Percentiles rank a stretch among this genome's conserved stretches.
phyloP scores from a whole-genome alignment of 2,113 vertebrate genomes.

The Ailuropoda melanoleuca region DNA sequence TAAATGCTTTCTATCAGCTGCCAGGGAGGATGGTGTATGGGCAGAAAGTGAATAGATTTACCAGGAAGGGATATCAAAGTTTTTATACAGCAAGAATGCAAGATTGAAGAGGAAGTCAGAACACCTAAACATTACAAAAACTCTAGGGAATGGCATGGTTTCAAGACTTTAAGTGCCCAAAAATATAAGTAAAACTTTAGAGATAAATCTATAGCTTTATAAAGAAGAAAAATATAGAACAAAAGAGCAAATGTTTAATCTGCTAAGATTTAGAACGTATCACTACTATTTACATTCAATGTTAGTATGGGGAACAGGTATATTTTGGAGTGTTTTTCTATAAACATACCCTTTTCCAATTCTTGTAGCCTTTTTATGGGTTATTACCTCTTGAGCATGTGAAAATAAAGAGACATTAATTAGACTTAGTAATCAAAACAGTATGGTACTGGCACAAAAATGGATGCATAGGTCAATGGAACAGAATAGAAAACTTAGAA shows the following conservation, averaged over 20 bases:
- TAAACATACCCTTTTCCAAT: neutral
- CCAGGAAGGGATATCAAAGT: neutral
- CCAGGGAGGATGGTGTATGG: neutral
- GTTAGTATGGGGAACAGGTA: neutral
- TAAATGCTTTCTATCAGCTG: neutral
- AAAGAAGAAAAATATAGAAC: neutral
- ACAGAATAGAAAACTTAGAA: neutral
- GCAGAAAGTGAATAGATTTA: neutral
- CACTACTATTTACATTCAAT: neutral
- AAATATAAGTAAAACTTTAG: neutral
- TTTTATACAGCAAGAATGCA: neutral
- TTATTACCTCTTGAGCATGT: neutral
- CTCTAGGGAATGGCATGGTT: neutral
- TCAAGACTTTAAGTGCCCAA: neutral
- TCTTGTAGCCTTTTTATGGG: neutral
- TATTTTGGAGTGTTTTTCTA: neutral
- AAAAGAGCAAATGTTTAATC: neutral
- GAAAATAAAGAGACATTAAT: conserved; percentile 20
- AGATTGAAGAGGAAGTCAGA: neutral
- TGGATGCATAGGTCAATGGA: neutral
- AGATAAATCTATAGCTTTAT: neutral
- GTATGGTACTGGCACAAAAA: neutral
- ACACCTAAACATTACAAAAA: neutral
- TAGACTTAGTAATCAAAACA: neutral
- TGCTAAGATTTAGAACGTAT: neutral